phyloP scores from a whole-genome alignment of 2,113 vertebrate species.

The Brachionichthys hirsutus region DNA sequence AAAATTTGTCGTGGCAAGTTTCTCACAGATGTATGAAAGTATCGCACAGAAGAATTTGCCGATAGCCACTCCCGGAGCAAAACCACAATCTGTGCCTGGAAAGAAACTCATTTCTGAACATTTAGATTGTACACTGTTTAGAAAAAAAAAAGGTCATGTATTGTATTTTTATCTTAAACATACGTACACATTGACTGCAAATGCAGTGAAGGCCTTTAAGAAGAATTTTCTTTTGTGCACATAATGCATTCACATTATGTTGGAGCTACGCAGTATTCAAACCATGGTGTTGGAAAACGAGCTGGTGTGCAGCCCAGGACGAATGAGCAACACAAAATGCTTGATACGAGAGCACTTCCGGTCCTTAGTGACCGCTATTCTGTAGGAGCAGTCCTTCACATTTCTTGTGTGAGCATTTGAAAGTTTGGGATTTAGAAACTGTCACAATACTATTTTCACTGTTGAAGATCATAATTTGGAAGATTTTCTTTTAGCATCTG shows the following conservation, averaged over 20 bases:
- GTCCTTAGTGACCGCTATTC: constrained; percentile 24
- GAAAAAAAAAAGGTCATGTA: constrained; percentile 12
- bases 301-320: constrained; percentile 50
- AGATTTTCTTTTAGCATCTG: too few species aligned
- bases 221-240: constrained; percentile 29
- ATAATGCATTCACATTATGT: constrained; percentile 55
- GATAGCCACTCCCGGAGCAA: constrained; percentile 38
- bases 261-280: constrained; percentile 66
- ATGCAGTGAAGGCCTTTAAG: constrained; percentile 22
- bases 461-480: too few species aligned
- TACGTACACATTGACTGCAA: neutral
- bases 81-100: constrained; percentile 23
- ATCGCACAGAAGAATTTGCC: constrained; percentile 30
- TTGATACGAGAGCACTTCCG: constrained; percentile 58
- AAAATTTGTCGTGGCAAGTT: constrained; percentile 25
- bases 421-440: too few species aligned
- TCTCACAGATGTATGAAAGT: constrained; percentile 43
- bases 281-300: constrained; percentile 57
- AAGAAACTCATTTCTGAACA: constrained; percentile 27
- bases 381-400: neutral
- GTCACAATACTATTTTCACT: too few species aligned
- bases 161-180: neutral
- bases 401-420: too few species aligned
- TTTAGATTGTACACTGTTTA: constrained; percentile 5
- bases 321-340: constrained; percentile 42